Evolutionary conservation across 2,797 vertebrate species (phyloP), one percentile per base, ranked within the genome.

Genomic region (Rallus crepitans): DNA sequence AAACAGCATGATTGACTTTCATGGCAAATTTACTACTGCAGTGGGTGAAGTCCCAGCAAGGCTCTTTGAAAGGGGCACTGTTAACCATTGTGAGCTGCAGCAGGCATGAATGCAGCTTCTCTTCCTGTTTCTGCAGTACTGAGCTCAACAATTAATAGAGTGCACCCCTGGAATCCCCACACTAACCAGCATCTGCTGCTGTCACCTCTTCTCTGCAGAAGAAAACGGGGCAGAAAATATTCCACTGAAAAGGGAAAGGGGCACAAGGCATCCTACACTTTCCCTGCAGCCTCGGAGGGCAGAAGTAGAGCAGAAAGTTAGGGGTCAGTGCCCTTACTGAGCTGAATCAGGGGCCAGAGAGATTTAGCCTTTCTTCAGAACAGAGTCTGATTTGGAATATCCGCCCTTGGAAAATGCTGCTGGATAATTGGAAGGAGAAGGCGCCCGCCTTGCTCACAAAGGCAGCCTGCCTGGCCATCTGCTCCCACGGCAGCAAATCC

Each of bases 401-500:
- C 28, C 0, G 2, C 20, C 0, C 1, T 42, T 79, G 77, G 85
- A 83, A 93, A 83, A 78, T 15, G 68, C 61, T 72, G 70, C 35
- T 72, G 90, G 82, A 50, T 93, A 94, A 93, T 5, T 87, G 91
- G 70, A 76, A 87, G 77, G 80, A 82, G 70, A 78, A 76, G 0
- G 23, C 40, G 70, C 50, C 75, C 0, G 52, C 59, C 87, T 61
- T 20, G 57, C 56, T 91, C 64, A 7, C 40, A 24, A 60, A 18
- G 13, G 42, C 82, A 45, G 84, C 9, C 91, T 81, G 94, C 82
- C 68, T 20, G 33, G 86, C 96, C 96, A 96, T 97, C 96, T 97
- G 96, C 88, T 94, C 80, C 3, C 12, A n/a, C 86, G 27, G 91
- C 94, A 60, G 12, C 96, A 95, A 97, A 96, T 94, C 95, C 95